phyloP scores from a whole-genome alignment of 1,140 invertebrate species.

The Monomorium pharaonis region DNA sequence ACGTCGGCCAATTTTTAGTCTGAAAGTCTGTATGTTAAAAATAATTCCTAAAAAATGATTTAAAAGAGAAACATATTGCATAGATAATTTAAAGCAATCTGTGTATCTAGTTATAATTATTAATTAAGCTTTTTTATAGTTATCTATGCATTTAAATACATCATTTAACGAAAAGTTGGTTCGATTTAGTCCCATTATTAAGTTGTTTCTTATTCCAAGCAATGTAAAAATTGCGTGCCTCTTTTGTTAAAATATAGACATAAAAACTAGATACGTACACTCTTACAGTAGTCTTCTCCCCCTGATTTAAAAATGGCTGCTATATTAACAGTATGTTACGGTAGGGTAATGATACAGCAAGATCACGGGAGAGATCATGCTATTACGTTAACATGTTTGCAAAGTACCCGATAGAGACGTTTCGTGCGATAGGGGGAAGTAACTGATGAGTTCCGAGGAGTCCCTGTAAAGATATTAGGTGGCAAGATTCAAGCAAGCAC shows the following conservation, averaged over 20 bases:
- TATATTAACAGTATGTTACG: not conserved
- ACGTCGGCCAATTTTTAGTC: not conserved
- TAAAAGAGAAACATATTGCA: conserved; percentile 5
- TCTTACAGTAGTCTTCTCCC: not conserved
- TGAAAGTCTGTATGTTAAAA: not conserved
- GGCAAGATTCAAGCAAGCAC: conserved; percentile 73
- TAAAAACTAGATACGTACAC: not conserved
- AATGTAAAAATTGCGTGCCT: not conserved
- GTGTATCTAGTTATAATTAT: too few species aligned
- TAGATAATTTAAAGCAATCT: not conserved
- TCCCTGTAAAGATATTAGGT: conserved; percentile 82
- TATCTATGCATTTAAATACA: not conserved
- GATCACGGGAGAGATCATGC: conserved; percentile 23
- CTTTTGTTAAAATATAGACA: not conserved
- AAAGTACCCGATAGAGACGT: conserved; percentile 31
- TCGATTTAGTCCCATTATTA: not conserved
- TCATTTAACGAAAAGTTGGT: not conserved
- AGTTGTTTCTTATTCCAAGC: not conserved
- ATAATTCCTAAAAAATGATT: not conserved
- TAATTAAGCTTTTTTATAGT: not conserved
- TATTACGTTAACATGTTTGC: conserved; percentile 31
- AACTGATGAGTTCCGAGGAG: conserved; percentile 43
- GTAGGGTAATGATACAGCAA: not conserved
- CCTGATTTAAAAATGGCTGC: not conserved
- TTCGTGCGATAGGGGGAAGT: conserved; percentile 4